Base-by-base conservation (phyloP, 2,797 vertebrate genomes). In the Columba guinea region DNA sequence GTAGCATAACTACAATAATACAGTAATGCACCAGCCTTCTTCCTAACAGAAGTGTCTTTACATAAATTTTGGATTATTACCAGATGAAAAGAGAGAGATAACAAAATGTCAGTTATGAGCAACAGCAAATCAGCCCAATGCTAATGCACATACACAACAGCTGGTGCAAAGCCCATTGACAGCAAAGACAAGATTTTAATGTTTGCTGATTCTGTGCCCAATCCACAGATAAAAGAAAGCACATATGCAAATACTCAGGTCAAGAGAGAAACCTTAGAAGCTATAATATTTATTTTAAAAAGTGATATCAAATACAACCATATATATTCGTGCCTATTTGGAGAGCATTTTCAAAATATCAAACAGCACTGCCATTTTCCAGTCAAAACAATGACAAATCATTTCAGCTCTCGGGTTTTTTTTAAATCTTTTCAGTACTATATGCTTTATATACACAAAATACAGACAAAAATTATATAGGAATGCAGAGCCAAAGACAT, bases 261-360 rank as follows among this genome's bases (percentile, higher is more conserved):
- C 60, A 74, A 76, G 32, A 65, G 55, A 96, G 74, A 84, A 96
- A 90, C 63, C 85, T 84, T 89, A 93, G 96, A 98, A 97, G 95
- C 90, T 94, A 95, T 94, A 96, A 70, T 96, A 94, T 97, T 98
- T 98, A 98, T 98, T 98, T 95, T 22, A 93, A 97, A 97, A 93
- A 95, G 53, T 89, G 75, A 83, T 98, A 97, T 97, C 97, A 97
- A 98, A 98, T 97, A 97, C 96, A 97, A 94, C 97, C 93, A 94
- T 96, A 91, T 44, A 93, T 95, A 95, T 93, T 88, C 85, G 90
- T 92, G 92, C 94, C 95, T 77, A 77, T 87, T 97, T 96, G 91
- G 90, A 96, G 88, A 96, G 82, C 85, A 87, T 75, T 95, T 87
- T 71, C 75, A 91, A 87, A 94, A 89, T 96, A 96, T 39, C 52